These are phyloP conservation scores for Oxycera nigricornis DNA, from an alignment of 2,888 invertebrate species.

Conservation along the genomic window DNA sequence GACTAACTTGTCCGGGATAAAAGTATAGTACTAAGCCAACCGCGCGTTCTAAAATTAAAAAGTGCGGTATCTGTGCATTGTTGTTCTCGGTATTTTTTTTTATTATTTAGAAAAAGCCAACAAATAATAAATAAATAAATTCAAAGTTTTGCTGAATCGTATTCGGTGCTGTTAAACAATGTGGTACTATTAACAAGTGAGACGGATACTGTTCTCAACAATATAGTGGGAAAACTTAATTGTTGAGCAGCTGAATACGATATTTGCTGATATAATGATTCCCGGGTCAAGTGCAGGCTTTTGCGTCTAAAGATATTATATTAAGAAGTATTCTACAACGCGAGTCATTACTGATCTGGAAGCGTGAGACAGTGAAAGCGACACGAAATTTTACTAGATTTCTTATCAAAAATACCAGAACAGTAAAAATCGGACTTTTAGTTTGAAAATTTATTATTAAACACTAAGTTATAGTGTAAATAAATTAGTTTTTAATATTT, in stretches of 20 bases:
- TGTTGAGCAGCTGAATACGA: not conserved
- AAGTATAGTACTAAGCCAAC: not conserved
- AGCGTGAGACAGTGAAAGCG: too few species aligned
- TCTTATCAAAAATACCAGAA: too few species aligned
- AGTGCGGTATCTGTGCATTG: too few species aligned
- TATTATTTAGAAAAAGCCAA: too few species aligned
- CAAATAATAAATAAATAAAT: too few species aligned
- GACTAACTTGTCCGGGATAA: not conserved
- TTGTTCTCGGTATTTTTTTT: too few species aligned
- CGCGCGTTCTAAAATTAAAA: not conserved
- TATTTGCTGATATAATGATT: not conserved
- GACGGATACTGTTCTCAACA: not conserved
- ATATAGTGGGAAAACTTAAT: not conserved
- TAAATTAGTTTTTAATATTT: too few species aligned
- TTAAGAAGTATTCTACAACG: not conserved
- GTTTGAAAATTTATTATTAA: too few species aligned
- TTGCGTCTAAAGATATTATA: slow-evolving; percentile 1
- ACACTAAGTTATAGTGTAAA: too few species aligned
- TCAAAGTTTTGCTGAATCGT: not conserved
- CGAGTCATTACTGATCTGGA: not conserved
- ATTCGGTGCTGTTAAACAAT: not conserved
- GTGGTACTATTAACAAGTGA: not conserved
- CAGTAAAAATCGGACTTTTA: too few species aligned
- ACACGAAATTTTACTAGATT: too few species aligned
- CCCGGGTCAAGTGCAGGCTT: not conserved